Conservation (phyloP, 2,888 invertebrate species). For the Morpho achilles region DNA sequence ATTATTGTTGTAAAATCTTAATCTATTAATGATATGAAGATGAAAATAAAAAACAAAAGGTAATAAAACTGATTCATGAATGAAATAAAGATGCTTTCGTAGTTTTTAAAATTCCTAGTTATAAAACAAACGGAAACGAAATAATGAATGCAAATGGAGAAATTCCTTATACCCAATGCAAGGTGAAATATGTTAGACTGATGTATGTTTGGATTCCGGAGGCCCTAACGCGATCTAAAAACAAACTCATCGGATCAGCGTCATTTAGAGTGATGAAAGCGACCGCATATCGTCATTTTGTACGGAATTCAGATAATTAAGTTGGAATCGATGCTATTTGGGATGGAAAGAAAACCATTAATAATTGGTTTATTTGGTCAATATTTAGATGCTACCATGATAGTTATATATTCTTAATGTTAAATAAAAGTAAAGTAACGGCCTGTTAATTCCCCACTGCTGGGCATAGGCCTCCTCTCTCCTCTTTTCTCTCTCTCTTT, state of each 20-base stretch:
- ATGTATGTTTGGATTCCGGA: constrained; percentile 60
- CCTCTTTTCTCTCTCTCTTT: too few species aligned
- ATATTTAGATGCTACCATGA: too few species aligned
- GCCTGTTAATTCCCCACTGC: too few species aligned
- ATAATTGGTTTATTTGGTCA: too few species aligned
- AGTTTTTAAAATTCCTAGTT: constrained; percentile 55
- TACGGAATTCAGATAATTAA: constrained; percentile 61
- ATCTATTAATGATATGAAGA: too few species aligned
- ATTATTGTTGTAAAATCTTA: too few species aligned
- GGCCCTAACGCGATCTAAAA: constrained; percentile 65
- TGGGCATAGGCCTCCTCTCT: too few species aligned
- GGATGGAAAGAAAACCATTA: background rate
- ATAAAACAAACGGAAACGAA: constrained; percentile 33
- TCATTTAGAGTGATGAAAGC: constrained; percentile 45
- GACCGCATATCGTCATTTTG: constrained; percentile 53
- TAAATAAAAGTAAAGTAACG: too few species aligned
- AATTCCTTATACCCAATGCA: constrained; percentile 57
- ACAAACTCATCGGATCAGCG: constrained; percentile 48
- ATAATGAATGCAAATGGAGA: constrained; percentile 56
- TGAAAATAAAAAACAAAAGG: too few species aligned
- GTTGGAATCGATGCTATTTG: constrained; percentile 51
- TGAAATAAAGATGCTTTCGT: constrained; percentile 45
- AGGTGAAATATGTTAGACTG: constrained; percentile 59
- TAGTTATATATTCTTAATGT: too few species aligned
- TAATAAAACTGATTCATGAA: background rate